Conservation (phyloP, 1,140 invertebrate species). For the Bombus terrestris region DNA sequence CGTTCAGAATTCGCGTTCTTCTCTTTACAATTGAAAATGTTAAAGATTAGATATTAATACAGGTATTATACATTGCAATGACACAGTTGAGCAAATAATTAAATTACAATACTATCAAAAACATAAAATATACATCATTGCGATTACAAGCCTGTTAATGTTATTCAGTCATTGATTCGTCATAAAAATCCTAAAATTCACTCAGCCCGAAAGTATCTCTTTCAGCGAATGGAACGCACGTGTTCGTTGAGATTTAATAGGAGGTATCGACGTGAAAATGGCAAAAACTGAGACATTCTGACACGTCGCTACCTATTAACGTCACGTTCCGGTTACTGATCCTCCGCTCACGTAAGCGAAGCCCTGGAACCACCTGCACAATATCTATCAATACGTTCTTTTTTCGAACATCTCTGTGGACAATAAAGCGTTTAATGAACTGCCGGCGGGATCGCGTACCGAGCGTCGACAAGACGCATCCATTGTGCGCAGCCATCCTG, state of each 20-base stretch:
- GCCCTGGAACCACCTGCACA: slow-evolving; percentile 16
- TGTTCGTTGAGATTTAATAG: slow-evolving; percentile 23
- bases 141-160: neutral
- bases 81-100: no score
- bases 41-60: no score
- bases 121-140: no score
- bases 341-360: slow-evolving; percentile 21
- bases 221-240: neutral
- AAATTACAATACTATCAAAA: no score
- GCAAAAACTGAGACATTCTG: slow-evolving; percentile 23
- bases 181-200: neutral
- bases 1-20: no score
- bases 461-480: slow-evolving; percentile 16
- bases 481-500: slow-evolving; percentile 22
- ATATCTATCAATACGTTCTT: slow-evolving; percentile 34
- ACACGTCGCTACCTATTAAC: slow-evolving; percentile 39
- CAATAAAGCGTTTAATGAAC: slow-evolving; percentile 62
- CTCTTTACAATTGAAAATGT: no score
- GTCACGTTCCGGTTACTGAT: slow-evolving; percentile 22
- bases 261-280: neutral
- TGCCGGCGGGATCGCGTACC: slow-evolving; percentile 22
- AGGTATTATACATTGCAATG: no score
- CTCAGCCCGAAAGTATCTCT: no score
- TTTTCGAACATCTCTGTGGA: slow-evolving; percentile 26
- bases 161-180: neutral